Evolutionary conservation across 2,888 invertebrate genomes (phyloP).

Genomic region (Agrochola lota): DNA sequence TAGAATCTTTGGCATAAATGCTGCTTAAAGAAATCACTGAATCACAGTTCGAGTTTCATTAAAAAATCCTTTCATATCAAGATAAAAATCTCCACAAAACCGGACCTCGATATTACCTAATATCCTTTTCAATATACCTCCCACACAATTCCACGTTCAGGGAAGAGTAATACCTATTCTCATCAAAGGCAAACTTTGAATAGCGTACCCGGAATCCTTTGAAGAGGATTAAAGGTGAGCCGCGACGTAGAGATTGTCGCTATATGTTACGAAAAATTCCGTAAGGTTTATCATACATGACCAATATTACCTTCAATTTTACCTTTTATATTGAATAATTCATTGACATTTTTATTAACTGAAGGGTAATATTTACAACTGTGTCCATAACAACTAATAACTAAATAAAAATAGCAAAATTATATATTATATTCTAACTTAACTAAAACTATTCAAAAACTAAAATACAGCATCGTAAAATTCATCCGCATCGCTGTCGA

Average conservation of each 20-base stretch:
- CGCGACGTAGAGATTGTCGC: background rate
- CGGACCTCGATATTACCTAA: constrained; percentile 1
- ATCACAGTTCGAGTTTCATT: background rate
- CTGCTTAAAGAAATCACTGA: background rate
- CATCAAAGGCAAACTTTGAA: constrained; percentile 14
- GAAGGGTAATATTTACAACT: no score
- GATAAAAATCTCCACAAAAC: background rate
- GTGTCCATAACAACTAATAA: no score
- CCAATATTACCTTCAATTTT: background rate
- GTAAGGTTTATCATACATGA: background rate
- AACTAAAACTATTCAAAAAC: no score
- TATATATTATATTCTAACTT: no score
- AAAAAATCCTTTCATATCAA: background rate
- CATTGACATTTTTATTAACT: no score
- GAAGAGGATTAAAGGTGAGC: constrained; percentile 1
- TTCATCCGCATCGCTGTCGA: no score
- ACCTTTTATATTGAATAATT: no score
- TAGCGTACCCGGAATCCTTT: constrained; percentile 11
- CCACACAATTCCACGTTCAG: background rate
- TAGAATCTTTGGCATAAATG: no score
- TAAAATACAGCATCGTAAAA: no score
- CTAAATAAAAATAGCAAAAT: no score
- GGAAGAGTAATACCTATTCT: constrained; percentile 4
- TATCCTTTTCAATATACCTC: constrained; percentile 3
- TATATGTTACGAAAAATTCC: background rate